Percentiles rank a stretch among this genome's conserved stretches.
phyloP scores from a whole-genome alignment of 2,888 invertebrate species.

The Perdita meconis region DNA sequence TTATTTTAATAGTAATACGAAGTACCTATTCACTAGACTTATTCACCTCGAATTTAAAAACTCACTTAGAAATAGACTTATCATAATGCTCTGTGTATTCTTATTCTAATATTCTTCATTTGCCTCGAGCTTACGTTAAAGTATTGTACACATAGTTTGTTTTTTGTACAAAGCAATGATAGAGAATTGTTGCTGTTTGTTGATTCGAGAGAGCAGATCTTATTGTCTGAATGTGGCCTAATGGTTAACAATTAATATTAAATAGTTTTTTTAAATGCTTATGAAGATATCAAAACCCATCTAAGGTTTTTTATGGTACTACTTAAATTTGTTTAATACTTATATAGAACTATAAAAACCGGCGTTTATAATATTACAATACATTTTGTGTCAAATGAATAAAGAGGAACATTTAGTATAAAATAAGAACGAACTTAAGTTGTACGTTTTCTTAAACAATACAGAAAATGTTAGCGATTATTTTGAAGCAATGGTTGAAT shows the following conservation, averaged over 20 bases:
- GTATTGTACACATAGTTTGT: slow-evolving; percentile 18
- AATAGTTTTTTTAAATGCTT: slow-evolving; percentile 25
- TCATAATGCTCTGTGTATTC: background rate
- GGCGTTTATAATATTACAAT: slow-evolving; percentile 52
- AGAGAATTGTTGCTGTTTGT: slow-evolving; percentile 24
- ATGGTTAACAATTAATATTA: slow-evolving; percentile 58
- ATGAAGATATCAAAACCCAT: slow-evolving; percentile 28
- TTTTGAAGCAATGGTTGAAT: slow-evolving; percentile 18
- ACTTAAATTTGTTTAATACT: slow-evolving; percentile 19
- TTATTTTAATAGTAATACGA: slow-evolving; percentile 61
- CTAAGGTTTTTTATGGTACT: slow-evolving; percentile 26
- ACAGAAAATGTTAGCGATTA: no score
- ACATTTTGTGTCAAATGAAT: slow-evolving; percentile 74
- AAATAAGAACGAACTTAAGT: slow-evolving; percentile 27
- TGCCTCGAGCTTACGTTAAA: slow-evolving; percentile 1
- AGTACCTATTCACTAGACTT: slow-evolving; percentile 42
- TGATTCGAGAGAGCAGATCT: slow-evolving; percentile 46
- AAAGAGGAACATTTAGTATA: slow-evolving; percentile 28
- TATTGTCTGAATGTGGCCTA: slow-evolving; percentile 74
- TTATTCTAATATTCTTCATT: slow-evolving; percentile 18
- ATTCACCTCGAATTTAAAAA: slow-evolving; percentile 11
- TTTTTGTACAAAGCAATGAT: slow-evolving; percentile 18
- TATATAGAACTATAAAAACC: background rate
- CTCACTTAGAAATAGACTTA: no score
- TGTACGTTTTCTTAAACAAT: slow-evolving; percentile 31